A percentile compares a stretch with the other conserved stretches of the same genome.
Conservation (phyloP, 2,888 invertebrate genomes). For the Lagria hirta region DNA sequence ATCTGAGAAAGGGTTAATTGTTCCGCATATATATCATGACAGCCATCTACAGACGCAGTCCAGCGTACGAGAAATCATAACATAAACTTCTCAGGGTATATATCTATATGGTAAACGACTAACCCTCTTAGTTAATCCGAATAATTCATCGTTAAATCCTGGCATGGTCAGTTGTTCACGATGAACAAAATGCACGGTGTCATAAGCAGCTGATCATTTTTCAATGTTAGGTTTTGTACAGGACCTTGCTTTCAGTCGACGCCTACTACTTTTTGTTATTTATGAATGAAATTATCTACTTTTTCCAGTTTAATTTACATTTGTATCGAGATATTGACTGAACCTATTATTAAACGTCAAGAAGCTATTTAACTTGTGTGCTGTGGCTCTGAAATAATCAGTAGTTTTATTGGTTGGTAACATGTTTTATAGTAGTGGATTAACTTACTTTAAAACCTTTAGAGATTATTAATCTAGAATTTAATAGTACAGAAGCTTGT, state of each 20-base stretch:
- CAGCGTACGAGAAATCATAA: slow-evolving; percentile 23
- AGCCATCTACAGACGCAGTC: slow-evolving; percentile 38
- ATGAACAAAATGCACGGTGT: slow-evolving; percentile 37
- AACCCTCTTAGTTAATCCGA: slow-evolving; percentile 29
- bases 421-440: too few relatives aligned
- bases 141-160: slow-evolving; percentile 38
- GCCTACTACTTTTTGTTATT: slow-evolving; percentile 32
- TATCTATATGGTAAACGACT: slow-evolving; percentile 27
- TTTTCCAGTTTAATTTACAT: slow-evolving; percentile 27
- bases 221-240: slow-evolving; percentile 35
- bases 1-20: slow-evolving; percentile 39
- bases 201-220: slow-evolving; percentile 39
- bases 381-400: slow-evolving; percentile 12
- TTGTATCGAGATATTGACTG: slow-evolving; percentile 22
- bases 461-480: too few relatives aligned
- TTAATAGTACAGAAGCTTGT: too few relatives aligned
- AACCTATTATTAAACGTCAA: slow-evolving; percentile 22
- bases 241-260: slow-evolving; percentile 28
- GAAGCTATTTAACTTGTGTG: slow-evolving; percentile 21
- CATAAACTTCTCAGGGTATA: slow-evolving; percentile 30
- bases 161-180: slow-evolving; percentile 38
- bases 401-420: slow-evolving; percentile 7
- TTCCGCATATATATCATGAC: slow-evolving; percentile 34
- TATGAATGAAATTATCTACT: slow-evolving; percentile 33
- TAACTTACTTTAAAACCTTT: too few relatives aligned